Evolutionary conservation across 2,113 vertebrate genomes (phyloP), one percentile per base, ranked within the genome.

Genomic region (Nycticorax nycticorax): DNA sequence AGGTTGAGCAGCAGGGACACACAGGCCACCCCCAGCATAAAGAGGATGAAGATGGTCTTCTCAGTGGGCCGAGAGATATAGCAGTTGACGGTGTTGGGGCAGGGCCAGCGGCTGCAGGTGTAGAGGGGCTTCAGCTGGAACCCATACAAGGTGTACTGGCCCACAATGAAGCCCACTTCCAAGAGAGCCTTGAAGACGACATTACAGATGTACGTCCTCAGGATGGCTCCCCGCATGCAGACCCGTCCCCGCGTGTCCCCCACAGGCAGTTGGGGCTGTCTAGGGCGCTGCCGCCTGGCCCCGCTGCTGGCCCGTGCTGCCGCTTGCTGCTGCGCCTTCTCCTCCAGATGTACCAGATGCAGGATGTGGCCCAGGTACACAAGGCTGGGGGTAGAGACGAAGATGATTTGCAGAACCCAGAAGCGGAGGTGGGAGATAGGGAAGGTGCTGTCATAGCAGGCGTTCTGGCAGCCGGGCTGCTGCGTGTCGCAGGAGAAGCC

Each of bases 401-500:
- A 99, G 95, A 99, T 99, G 98, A 99, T 99, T 97, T 99, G 99
- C 98, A 99, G 98, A 86, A 99, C 99, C 99, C 99, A 99, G 98
- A 99, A 99, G 93, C 98, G 98, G 47, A 99, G 99, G 96, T 99
- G 99, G 53, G 99, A 99, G 94, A 99, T 99, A 56, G 99, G 99
- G 96, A 99, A 99, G 87, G 99, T 99, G 77, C 98, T 97, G 96
- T 99, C 99, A 1, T 99, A 99, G 96, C 99, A 99, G 86, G 99
- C 98, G 0, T 98, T 99, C 96, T 99, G 98, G 96, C 99, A 99
- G 94, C 99, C 99, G 0, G 99, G 99, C 97, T 99, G 99, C 96
- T 99, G 99, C 12, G 99, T 99, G 97, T 99, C 98, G 0, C 99
- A 99, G 35, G 98, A 99, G 96, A 99, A 99, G 66, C 98, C 98